Evolutionary conservation across 2,888 invertebrate genomes (phyloP).

Genomic region (Aphidoletes aphidimyza): DNA sequence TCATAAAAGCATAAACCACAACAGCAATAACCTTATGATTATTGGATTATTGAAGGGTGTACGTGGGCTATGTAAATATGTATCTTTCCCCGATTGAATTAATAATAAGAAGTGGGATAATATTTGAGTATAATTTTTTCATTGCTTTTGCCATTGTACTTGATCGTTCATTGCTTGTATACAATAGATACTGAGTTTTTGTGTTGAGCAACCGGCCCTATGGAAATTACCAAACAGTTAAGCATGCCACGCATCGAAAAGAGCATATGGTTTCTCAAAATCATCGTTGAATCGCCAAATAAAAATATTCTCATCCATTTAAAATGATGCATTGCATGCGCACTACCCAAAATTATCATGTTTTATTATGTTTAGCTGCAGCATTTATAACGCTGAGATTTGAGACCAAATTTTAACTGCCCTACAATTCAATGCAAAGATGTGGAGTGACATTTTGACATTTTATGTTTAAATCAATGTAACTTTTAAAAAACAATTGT

Average conservation of each 20-base stretch:
- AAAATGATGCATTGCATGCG: slow-evolving; percentile 20
- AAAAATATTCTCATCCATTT: slow-evolving; percentile 31
- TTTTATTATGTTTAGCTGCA: too few relatives aligned
- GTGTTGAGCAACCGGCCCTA: too few relatives aligned
- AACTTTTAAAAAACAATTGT: too few relatives aligned
- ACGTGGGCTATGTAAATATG: not conserved
- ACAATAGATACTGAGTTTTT: too few relatives aligned
- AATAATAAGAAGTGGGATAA: slow-evolving; percentile 29
- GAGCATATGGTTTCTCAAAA: not conserved
- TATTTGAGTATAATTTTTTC: slow-evolving; percentile 5
- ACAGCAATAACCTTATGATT: slow-evolving; percentile 34
- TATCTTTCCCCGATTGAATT: slow-evolving; percentile 35
- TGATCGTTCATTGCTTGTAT: too few relatives aligned
- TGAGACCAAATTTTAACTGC: too few relatives aligned
- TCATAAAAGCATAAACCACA: slow-evolving; percentile 44
- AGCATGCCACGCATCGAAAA: not conserved
- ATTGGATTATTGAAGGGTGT: slow-evolving; percentile 51
- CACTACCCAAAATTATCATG: slow-evolving; percentile 26
- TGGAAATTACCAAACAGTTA: too few relatives aligned
- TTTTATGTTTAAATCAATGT: too few relatives aligned
- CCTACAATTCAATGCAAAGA: too few relatives aligned
- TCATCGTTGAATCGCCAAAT: not conserved
- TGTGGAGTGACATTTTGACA: too few relatives aligned
- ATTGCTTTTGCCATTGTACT: too few relatives aligned
- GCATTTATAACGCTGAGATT: not conserved